Evolutionary conservation across 2,888 invertebrate genomes (phyloP), one percentile per base, ranked within the genome.

Genomic region (Amblyteles armatorius): DNA sequence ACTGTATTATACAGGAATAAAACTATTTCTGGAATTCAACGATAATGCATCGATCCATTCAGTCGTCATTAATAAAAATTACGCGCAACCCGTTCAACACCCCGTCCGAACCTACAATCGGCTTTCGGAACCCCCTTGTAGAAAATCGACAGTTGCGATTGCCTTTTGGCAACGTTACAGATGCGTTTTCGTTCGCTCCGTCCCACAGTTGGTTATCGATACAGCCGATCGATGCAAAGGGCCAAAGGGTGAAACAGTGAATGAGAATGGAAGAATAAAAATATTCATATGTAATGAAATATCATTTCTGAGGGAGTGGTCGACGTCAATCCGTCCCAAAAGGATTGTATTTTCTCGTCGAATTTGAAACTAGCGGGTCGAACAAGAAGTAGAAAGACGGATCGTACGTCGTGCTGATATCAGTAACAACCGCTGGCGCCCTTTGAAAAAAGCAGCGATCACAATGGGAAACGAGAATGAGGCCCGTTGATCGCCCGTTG

Each of bases 371-470:
- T 57, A 48, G 69, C 33, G 57, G 26, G 57, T 52, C 50, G 55
- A 44, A 50, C 44, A 55, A 60, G 68, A 60, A 48, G 81, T 60
- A 52, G 26, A 83, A 69, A 79, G 57, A 74, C 19, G 29, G 79
- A 81, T 87, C 73, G 63, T 55, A 33, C 57, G 36, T 44, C 44
- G 29, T 33, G 67, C 83, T 71, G 76, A 36, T 82, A 69, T 81
- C 84, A 82, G 74, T 82, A 84, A 79, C 78, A 81, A 82, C 48
- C 55, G 52, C 74, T 60, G 26, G 19, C 19, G 77, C 16, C 48
- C 40, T 60, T 36, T n/a, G n/a, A 74, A 73, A 85, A 77, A 82
- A 48, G 72, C 67, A 77, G 67, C 65, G 52, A 40, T 77, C 72
- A 48, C 85, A 71, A 79, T 82, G 72, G 82, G 74, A 79, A 36